Evolutionary conservation across 2,113 vertebrate species (phyloP).

Genomic region (Struthio camelus): DNA sequence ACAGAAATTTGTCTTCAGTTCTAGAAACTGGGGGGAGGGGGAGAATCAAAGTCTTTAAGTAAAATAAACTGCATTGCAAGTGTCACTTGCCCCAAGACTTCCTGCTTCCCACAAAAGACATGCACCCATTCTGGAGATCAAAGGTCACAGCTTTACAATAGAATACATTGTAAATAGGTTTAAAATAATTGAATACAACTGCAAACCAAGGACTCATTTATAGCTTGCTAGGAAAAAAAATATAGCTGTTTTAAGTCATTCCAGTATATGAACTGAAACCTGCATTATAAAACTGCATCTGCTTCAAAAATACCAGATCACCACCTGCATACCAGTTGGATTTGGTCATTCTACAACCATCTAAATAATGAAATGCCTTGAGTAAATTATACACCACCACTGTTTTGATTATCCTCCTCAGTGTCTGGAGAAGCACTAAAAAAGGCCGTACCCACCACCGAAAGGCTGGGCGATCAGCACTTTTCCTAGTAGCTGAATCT

Average conservation of each 20-base stretch:
- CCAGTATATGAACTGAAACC: conserved; percentile 62
- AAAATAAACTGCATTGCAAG: conserved; percentile 70
- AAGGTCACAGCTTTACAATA: conserved; percentile 68
- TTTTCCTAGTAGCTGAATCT: neutral
- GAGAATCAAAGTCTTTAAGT: conserved; percentile 71
- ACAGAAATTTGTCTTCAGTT: conserved; percentile 77
- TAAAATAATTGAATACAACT: conserved; percentile 71
- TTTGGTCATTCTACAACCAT: conserved; percentile 53
- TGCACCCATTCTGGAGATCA: conserved; percentile 57
- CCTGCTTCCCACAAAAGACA: conserved; percentile 74
- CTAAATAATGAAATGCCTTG: conserved; percentile 49
- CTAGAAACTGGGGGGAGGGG: conserved; percentile 43
- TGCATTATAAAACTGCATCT: conserved; percentile 67
- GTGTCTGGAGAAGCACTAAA: neutral
- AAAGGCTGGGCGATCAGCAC: neutral
- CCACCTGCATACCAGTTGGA: conserved; percentile 53
- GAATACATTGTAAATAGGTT: conserved; percentile 72
- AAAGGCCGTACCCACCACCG: neutral
- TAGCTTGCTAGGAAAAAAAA: conserved; percentile 54
- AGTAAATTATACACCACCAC: conserved; percentile 42
- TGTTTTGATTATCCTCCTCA: conserved; percentile 30
- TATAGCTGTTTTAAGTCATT: conserved; percentile 65
- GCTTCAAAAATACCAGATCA: conserved; percentile 43
- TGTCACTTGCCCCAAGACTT: conserved; percentile 66
- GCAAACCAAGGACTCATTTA: conserved; percentile 64